These are phyloP conservation scores for Philereme transversata DNA, from an alignment of 2,888 invertebrate species.

Conservation along the genomic window DNA sequence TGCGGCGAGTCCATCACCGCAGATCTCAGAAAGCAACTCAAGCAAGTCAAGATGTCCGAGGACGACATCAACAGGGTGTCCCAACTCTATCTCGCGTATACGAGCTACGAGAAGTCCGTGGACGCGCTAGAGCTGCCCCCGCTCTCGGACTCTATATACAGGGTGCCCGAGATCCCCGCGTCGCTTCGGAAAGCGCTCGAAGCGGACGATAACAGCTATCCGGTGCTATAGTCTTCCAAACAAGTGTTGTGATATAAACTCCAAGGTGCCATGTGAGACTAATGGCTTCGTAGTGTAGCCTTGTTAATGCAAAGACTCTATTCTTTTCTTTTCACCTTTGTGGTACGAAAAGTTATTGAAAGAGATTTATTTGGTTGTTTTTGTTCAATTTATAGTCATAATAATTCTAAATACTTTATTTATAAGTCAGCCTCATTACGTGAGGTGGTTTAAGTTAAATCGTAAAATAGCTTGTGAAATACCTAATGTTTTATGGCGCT, in stretches of 20 bases:
- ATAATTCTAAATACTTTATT: constrained; percentile 12
- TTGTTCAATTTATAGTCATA: constrained; percentile 42
- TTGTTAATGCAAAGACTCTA: constrained; percentile 7
- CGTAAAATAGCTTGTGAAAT: no score
- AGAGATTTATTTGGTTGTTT: constrained; percentile 44
- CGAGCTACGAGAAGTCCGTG: constrained; percentile 65
- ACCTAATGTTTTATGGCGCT: no score
- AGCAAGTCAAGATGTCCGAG: constrained; percentile 63
- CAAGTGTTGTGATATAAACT: constrained; percentile 50
- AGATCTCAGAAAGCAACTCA: constrained; percentile 65
- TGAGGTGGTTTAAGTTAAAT: no score
- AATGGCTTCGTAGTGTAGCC: constrained; percentile 28
- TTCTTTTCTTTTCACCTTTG: constrained; percentile 11
- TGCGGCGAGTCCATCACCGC: constrained; percentile 65
- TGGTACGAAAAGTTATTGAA: constrained; percentile 31
- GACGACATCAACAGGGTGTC: constrained; percentile 69
- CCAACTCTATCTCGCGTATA: constrained; percentile 65
- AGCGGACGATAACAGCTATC: constrained; percentile 58
- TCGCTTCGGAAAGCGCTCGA: constrained; percentile 63
- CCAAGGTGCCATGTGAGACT: constrained; percentile 54
- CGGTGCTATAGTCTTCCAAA: constrained; percentile 46
- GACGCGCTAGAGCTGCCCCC: constrained; percentile 69
- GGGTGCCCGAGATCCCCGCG: constrained; percentile 64
- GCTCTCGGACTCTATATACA: constrained; percentile 70
- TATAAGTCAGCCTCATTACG: no score